Base-by-base conservation (phyloP, 2,113 vertebrate genomes). In the Ammodytes marinus region DNA sequence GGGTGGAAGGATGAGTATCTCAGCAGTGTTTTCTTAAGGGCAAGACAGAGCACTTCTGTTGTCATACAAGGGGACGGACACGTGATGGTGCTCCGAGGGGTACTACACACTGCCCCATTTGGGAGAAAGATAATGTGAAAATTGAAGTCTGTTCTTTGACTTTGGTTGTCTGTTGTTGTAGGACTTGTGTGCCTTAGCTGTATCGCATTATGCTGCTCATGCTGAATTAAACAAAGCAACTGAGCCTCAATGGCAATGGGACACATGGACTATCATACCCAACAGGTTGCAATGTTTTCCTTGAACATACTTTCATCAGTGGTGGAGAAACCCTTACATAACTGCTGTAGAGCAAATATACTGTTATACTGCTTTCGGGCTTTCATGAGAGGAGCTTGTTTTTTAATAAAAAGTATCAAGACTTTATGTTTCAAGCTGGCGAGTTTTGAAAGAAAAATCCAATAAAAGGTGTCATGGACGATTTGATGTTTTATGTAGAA, bases 81-180 rank as follows among this genome's bases (percentile, higher is more conserved):
- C 37, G 46, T 46, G 77, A 50, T 7, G 61, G 46, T 42, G 64
- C 58, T 59, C 73, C 6, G 42, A 69, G 64, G 74, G 15, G 14
- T 60, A 71, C 63, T 17, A 11, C 63, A 54, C 12, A 15, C 64
- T 7, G 37, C 63, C 72, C 54, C 83, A 79, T 86, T 83, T 88
- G 49, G 69, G n/a, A 37, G 9, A 10, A 68, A 11, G 50, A 60
- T 59, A 35, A 59, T 37, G 49, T 66, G 42, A 54, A 60, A 35
- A 40, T 3, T 43, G n/a, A 75, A 17, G 35, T 61, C 2, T 5
- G 54, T 15, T 57, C 61, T 57, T 60, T 50, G 17, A 68, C 64
- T 54, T 17, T 17, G 17, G 40, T 43, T 55, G 40, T 40, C 49
- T 59, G 45, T 6, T 59, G 54, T 39, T 37, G 17, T 12, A 17